Evolutionary conservation across 2,113 vertebrate genomes (phyloP).

Genomic region (Chrysochloris asiatica): DNA sequence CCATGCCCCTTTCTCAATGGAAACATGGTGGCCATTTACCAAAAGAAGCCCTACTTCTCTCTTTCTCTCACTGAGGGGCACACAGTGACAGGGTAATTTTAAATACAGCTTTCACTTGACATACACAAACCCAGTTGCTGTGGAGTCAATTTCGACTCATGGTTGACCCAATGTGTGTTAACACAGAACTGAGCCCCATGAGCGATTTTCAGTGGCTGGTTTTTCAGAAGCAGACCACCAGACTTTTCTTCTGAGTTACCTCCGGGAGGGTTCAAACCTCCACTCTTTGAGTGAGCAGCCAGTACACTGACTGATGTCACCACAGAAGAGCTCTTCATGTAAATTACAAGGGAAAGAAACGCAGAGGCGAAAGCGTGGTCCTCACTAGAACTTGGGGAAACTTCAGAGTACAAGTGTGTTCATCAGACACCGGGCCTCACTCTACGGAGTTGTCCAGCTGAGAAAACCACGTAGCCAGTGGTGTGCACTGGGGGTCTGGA

Average conservation of each 20-base stretch:
- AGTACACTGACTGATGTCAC: too few species aligned
- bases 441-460: neutral
- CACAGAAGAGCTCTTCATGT: neutral
- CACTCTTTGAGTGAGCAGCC: neutral
- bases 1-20: neutral
- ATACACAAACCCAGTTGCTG: neutral
- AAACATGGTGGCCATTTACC: neutral
- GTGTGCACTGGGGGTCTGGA: too few species aligned
- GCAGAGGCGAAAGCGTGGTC: neutral
- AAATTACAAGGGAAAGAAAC: neutral
- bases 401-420: neutral
- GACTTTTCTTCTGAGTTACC: neutral
- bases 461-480: rapidly evolving
- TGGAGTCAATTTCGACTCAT: neutral
- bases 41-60: neutral
- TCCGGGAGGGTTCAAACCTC: neutral
- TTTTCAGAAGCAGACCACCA: neutral
- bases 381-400: neutral
- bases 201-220: neutral
- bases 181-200: neutral
- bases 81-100: too few species aligned
- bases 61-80: neutral
- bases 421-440: neutral
- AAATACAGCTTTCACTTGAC: neutral
- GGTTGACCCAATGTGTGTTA: neutral